These are phyloP conservation scores for Chrysolina haemoptera DNA, from an alignment of 2,888 invertebrate species.

Conservation along the genomic window DNA sequence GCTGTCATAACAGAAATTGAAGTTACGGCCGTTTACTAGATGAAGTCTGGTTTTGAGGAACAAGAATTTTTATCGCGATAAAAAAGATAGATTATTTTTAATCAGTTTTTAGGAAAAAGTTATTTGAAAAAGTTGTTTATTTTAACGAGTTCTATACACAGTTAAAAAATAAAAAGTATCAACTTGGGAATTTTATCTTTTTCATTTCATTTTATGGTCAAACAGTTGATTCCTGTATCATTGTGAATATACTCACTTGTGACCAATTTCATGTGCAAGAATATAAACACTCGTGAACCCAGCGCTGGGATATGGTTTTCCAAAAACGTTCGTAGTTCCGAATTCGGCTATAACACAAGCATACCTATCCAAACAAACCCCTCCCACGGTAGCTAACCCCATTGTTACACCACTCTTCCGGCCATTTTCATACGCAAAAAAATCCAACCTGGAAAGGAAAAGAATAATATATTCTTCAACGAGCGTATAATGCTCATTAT, in stretches of 20 bases:
- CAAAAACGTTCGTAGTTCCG: conserved; percentile 80
- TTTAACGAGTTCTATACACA: too few species aligned
- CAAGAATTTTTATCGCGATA: too few species aligned
- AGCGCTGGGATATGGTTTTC: conserved; percentile 86
- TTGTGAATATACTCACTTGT: conserved; percentile 76
- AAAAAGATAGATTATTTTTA: too few species aligned
- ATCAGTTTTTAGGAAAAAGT: too few species aligned
- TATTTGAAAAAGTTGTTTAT: too few species aligned
- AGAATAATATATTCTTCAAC: too few species aligned
- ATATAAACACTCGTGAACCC: conserved; percentile 89
- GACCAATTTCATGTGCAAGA: conserved; percentile 88
- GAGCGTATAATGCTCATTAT: too few species aligned
- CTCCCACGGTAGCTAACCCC: conserved; percentile 87
- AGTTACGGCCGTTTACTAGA: too few species aligned
- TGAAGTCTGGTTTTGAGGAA: too few species aligned
- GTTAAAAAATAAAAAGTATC: too few species aligned
- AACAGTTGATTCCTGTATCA: not conserved
- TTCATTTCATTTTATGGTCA: not conserved
- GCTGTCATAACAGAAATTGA: too few species aligned
- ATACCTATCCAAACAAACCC: conserved; percentile 81
- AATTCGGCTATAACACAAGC: conserved; percentile 86
- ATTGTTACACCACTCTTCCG: conserved; percentile 82
- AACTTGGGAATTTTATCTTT: not conserved
- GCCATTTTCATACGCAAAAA: conserved; percentile 81
- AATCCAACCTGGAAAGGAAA: conserved; percentile 75